These are phyloP conservation scores for Xylophagus ater DNA, from an alignment of 2,888 invertebrate species.

Conservation along the genomic window DNA sequence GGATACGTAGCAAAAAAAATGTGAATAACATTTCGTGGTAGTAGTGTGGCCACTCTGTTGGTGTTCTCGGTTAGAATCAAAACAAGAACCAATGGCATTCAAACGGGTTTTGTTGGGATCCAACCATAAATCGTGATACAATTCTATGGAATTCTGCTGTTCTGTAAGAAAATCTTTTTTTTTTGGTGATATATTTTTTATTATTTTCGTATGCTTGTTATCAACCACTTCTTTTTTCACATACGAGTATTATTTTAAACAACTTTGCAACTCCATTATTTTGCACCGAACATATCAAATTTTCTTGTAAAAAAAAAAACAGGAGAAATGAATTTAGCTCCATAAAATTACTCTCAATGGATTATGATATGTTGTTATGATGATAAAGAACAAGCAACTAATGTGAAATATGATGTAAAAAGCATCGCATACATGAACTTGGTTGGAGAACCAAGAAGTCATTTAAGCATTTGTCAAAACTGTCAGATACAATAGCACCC, in stretches of 20 bases:
- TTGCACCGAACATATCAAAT: too few species aligned
- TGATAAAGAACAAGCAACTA: background rate
- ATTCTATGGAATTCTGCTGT: too few species aligned
- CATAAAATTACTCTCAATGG: background rate
- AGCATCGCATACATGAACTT: too few species aligned
- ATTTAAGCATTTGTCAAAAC: conserved; percentile 28
- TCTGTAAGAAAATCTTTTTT: too few species aligned
- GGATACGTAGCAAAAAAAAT: background rate
- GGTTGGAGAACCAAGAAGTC: conserved; percentile 19
- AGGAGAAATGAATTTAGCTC: background rate
- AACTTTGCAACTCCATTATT: too few species aligned
- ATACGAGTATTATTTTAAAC: too few species aligned
- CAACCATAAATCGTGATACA: conserved; percentile 1
- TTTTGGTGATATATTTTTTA: too few species aligned
- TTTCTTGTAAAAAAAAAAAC: too few species aligned
- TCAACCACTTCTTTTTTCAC: too few species aligned
- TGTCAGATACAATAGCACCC: conserved; percentile 25
- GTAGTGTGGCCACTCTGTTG: background rate
- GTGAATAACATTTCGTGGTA: background rate
- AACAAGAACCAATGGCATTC: background rate
- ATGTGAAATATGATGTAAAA: too few species aligned
- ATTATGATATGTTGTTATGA: background rate
- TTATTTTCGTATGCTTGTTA: too few species aligned
- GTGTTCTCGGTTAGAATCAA: background rate
- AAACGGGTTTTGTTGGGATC: background rate